Evolutionary conservation across 2,797 vertebrate species (phyloP), one percentile per base, ranked within the genome.

Genomic region (Acanthis flammea): DNA sequence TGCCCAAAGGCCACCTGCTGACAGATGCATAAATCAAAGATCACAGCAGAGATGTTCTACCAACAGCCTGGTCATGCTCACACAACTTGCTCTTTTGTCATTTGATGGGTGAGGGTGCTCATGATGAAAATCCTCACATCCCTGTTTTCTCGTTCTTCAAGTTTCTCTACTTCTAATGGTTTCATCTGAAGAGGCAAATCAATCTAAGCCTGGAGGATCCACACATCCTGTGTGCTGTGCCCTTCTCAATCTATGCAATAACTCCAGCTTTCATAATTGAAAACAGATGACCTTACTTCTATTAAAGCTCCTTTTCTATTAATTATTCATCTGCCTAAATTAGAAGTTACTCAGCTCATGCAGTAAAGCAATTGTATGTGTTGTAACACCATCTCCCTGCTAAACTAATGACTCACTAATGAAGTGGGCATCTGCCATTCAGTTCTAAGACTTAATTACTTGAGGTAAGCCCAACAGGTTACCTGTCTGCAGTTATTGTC

Each of bases 181-280:
- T 94, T 83, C 37, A 75, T 21, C 88, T 62, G 28, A 58, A 86
- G 35, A 75, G 16, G 28, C 27, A 70, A 91, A 87, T 67, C 53
- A 89, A 39, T 47, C 78, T 47, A 87, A 74, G 27, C 57, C 61
- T 39, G 58, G 88, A 71, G 61, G 61, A 89, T 45, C 72, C 82
- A 76, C 58, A 75, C 39, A 47, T 48, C 53, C 41, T 45, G 6
- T 0, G 0, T 60, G 31, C 55, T 66, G 37, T 3, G 0, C 21
- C 27, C 45, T 74, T 74, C 72, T 25, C 18, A 0, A 93, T 28
- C 57, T 50, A 17, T 31, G n/a, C 41, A 63, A 0, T 51, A 83
- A 70, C 37, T 83, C 30, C 33, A 87, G 48, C 31, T 67, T 78
- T 78, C 53, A 19, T n/a, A 63, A 71, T 1, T 30, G 48, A 71